These are phyloP conservation scores for Ardeotis arabs DNA, from an alignment of 2,113 vertebrate genomes.

Conservation along the genomic window DNA sequence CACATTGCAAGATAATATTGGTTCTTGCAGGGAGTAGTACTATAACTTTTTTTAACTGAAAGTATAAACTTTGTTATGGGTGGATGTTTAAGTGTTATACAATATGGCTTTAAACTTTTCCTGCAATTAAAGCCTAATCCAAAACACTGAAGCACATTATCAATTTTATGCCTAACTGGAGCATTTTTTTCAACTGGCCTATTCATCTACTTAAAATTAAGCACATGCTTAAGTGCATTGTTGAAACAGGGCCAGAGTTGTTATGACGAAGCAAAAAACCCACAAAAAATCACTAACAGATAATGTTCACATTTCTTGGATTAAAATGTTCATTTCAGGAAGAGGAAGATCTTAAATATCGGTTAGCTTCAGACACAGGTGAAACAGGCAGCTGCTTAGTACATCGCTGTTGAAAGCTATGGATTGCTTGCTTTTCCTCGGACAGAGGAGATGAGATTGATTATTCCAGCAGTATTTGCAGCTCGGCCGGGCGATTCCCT, in stretches of 20 bases:
- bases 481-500: neutral
- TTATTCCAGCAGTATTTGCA: neutral
- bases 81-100: constrained; percentile 28
- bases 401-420: neutral
- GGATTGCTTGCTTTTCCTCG: neutral
- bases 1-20: neutral
- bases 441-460: neutral
- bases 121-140: constrained; percentile 49
- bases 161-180: constrained; percentile 33
- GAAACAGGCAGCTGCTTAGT: neutral
- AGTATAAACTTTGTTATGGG: neutral
- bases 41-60: neutral
- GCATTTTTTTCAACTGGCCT: constrained; percentile 37
- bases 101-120: constrained; percentile 42
- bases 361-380: neutral
- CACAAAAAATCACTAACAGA: neutral
- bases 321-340: constrained; percentile 18
- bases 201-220: constrained; percentile 56
- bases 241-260: constrained; percentile 26
- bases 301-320: neutral
- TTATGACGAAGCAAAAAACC: neutral
- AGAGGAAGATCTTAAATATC: neutral
- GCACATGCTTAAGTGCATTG: constrained; percentile 52
- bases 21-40: neutral
- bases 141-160: constrained; percentile 32